Evolutionary conservation across 2,888 invertebrate species (phyloP), one percentile per base, ranked within the genome.

Genomic region (Melanostoma mellinum): DNA sequence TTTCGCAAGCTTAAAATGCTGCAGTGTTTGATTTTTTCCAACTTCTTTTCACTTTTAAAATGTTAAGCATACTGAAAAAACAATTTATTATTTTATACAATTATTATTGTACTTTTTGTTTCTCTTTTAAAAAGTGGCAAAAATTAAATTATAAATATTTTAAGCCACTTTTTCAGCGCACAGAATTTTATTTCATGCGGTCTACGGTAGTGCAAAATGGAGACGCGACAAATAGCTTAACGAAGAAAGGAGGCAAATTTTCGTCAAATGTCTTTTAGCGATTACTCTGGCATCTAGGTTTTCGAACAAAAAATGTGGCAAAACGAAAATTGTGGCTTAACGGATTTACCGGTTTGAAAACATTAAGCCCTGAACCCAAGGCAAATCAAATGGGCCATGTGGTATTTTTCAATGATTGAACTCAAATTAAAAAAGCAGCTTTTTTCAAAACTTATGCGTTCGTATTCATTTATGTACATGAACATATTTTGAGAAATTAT

Each of bases 181-280:
- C 72, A 63, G 75, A 71, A 56, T 40, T 71, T 79, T 84, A 84
- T 85, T 86, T 86, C 86, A 87, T 86, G 87, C 86, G 87, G 87
- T 86, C 82, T 79, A 52, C 79, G 81, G 63, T 84, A 86, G 77
- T 86, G 87, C 87, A 88, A 88, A 88, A 88, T 88, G 88, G 87
- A 88, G 87, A 88, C 86, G 86, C 87, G 87, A 78, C 86, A 86
- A 87, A 78, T 9, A 35, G 6, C 56, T 84, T 78, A 10, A 84
- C 84, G 84, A 84, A 79, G 84, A 79, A 84, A 79, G 79, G 74
- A 60, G 32, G 53, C 60, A 71, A 52, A 48, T 46, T 58, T 79
- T 84, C 79, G 79, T 79, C 40, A 0, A 33, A 35, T 35, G 4
- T 8, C 20, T 35, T 30, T 42, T 56, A 48, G 0, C 35, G 46